These are phyloP conservation scores for Sebastes jordani DNA, from an alignment of 2,797 vertebrate genomes.

Conservation along the genomic window DNA sequence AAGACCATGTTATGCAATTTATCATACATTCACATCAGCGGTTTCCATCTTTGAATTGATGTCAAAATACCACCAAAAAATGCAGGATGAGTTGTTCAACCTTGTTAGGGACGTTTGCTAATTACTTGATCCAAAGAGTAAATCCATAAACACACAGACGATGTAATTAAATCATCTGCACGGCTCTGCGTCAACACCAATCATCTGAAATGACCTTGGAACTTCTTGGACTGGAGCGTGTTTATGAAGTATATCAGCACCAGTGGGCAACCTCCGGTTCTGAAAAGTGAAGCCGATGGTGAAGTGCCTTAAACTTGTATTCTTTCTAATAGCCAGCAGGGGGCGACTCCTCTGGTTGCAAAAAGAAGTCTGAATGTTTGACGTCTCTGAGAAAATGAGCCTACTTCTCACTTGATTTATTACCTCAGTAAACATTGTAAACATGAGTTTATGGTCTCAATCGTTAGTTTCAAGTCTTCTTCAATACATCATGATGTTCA, in stretches of 20 bases:
- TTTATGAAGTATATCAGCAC: slow-evolving; percentile 26
- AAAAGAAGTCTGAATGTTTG: too few relatives aligned
- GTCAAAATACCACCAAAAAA: slow-evolving; percentile 28
- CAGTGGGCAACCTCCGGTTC: too few relatives aligned
- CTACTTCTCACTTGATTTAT: too few relatives aligned
- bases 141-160: slow-evolving; percentile 75
- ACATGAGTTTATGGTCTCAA: too few relatives aligned
- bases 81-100: slow-evolving; percentile 44
- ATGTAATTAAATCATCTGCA: slow-evolving; percentile 67
- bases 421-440: too few relatives aligned
- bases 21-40: background rate
- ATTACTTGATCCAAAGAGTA: slow-evolving; percentile 63
- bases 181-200: slow-evolving; percentile 60
- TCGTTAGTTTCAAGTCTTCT: too few relatives aligned
- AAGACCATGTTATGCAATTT: slow-evolving; percentile 1
- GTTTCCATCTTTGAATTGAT: slow-evolving; percentile 9
- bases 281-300: too few relatives aligned
- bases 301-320: too few relatives aligned
- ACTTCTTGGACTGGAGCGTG: slow-evolving; percentile 38
- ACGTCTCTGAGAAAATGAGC: too few relatives aligned
- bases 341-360: too few relatives aligned
- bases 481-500: too few relatives aligned
- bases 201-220: slow-evolving; percentile 72
- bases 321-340: too few relatives aligned
- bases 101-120: slow-evolving; percentile 67